Evolutionary conservation across 2,888 invertebrate species (phyloP), one percentile per base, ranked within the genome.

Genomic region (Acronicta psi): DNA sequence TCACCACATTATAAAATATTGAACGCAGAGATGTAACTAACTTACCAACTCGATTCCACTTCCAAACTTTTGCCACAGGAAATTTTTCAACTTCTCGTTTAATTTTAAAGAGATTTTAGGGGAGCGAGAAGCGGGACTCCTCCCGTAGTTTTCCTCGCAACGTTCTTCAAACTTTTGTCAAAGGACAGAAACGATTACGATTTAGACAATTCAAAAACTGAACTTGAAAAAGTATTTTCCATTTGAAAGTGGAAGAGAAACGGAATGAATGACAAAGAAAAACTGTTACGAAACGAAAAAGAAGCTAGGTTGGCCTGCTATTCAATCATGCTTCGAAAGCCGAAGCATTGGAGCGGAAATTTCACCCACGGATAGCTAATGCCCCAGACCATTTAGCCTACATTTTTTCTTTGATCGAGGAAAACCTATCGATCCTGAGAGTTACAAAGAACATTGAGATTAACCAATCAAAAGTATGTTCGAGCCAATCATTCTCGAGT

Each of bases 1-100:
- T 72, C 72, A 68, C 70, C 75, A 70, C 75, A 63, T 72, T 69
- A 70, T 71, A 75, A 73, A 81, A 69, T 69, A 70, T 77, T 69
- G 73, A 74, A 70, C 73, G 59, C 31, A 49, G 66, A 68, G 49
- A 69, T 63, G 59, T 75, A 65, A 75, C 63, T 51, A 65, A 67
- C 62, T 69, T 61, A 59, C 55, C 44, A 75, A 75, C 73, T 75
- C 59, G 59, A 74, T 61, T 65, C 65, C 37, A 70, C 61, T 75
- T 75, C 31, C 41, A 55, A 69, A 76, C 53, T 76, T 71, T 36
- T 0, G 41, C 36, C 53, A 59, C 68, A 69, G 59, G 57, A 53
- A 60, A 67, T 69, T 64, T 73, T 73, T 62, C 56, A 62, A 73
- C 44, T 65, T 55, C 53, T 64, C 53, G 58, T 73, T 74, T 71